These are phyloP conservation scores for Xanthorhoe spadicearia DNA, from an alignment of 2,888 invertebrate species.

Conservation along the genomic window DNA sequence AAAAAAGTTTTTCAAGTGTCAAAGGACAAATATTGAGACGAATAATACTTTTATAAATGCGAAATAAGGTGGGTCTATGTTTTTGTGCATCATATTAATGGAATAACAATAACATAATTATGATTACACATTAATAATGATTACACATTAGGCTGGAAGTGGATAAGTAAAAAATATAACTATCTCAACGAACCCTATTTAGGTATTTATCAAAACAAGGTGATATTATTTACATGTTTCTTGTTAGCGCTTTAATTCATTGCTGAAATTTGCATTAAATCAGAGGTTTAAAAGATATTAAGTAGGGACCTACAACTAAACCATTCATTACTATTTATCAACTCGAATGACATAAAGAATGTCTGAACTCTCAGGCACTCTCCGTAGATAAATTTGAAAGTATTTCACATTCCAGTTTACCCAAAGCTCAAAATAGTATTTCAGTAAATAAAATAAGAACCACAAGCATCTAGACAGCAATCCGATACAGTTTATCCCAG, in stretches of 20 bases:
- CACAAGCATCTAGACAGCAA: conserved; percentile 47
- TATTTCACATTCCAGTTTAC: conserved; percentile 25
- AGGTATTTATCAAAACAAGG: conserved; percentile 24
- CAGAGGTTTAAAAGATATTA: conserved; percentile 35
- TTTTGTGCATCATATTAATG: too few relatives aligned
- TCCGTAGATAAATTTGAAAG: conserved; percentile 21
- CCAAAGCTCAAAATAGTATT: conserved; percentile 28
- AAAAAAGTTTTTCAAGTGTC: too few relatives aligned
- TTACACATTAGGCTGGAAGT: too few relatives aligned
- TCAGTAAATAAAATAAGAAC: conserved; percentile 32
- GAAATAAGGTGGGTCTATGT: not conserved
- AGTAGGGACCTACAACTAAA: conserved; percentile 21
- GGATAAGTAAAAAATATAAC: too few relatives aligned
- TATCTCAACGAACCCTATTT: too few relatives aligned
- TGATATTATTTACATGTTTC: conserved; percentile 31
- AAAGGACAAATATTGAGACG: too few relatives aligned
- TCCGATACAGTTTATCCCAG: conserved; percentile 55
- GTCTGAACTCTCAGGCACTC: conserved; percentile 18
- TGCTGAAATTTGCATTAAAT: conserved; percentile 35
- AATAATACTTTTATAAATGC: not conserved
- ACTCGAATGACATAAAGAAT: conserved; percentile 28
- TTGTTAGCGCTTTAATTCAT: conserved; percentile 29
- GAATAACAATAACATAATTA: too few relatives aligned
- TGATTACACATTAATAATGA: too few relatives aligned
- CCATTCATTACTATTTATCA: conserved; percentile 40